These are phyloP conservation scores for Artemia franciscana DNA, from an alignment of 1,140 invertebrate genomes.

Conservation along the genomic window DNA sequence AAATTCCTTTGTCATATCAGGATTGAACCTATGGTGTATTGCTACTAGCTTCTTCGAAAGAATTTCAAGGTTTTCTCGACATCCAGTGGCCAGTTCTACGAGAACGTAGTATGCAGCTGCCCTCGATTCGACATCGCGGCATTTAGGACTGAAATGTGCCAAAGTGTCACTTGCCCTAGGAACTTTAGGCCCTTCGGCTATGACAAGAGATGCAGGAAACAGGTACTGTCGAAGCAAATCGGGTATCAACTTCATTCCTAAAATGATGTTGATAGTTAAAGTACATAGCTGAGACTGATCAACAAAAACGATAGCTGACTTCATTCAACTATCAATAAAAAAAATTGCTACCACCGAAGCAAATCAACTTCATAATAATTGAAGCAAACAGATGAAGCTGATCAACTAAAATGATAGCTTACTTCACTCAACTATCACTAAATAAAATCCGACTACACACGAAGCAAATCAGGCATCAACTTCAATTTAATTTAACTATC, in stretches of 20 bases:
- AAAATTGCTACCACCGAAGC: too few species aligned
- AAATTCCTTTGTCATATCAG: constrained; percentile 26
- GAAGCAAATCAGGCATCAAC: too few species aligned
- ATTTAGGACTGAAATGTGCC: constrained; percentile 23
- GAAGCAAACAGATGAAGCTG: too few species aligned
- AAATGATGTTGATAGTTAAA: constrained; percentile 7
- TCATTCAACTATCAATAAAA: too few species aligned
- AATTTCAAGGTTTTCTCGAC: constrained; percentile 19
- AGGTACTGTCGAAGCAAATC: constrained; percentile 25
- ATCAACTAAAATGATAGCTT: too few species aligned
- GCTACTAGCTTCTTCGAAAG: constrained; percentile 21
- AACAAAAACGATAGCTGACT: too few species aligned
- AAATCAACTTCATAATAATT: too few species aligned
- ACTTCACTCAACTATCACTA: too few species aligned
- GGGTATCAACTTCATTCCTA: constrained; percentile 21
- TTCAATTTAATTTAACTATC: too few species aligned
- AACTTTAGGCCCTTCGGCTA: constrained; percentile 19
- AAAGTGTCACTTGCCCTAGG: constrained; percentile 11
- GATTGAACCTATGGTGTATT: constrained; percentile 25
- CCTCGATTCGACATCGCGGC: constrained; percentile 22
- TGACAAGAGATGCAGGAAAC: constrained; percentile 26
- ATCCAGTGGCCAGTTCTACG: constrained; percentile 22
- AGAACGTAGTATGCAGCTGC: constrained; percentile 25
- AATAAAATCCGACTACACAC: too few species aligned
- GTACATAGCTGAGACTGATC: too few species aligned